Base-by-base conservation (phyloP, 2,113 vertebrate species). In the Hystrix brachyura region DNA sequence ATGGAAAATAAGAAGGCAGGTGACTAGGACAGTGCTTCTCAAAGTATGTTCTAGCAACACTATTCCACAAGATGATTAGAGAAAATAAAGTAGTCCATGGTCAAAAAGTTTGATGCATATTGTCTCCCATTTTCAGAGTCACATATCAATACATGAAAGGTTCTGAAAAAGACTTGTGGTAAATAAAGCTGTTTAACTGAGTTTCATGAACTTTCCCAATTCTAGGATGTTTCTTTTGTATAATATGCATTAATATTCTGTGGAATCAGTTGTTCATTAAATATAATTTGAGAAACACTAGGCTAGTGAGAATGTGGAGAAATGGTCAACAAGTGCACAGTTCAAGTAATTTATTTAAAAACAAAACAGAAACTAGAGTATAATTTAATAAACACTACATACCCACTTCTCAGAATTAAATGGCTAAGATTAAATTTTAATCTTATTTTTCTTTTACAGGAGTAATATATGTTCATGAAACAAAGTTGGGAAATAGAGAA, bases 331-430 rank as follows among this genome's bases (percentile, higher is more conserved):
- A 67, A 57, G 2, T 91, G 46, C 79, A 17, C 38, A 85, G 48
- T 95, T 92, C 76, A 92, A n/a, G 89, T 46, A 79, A 74, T 71
- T 89, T 83, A 92, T 76, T 90, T 80, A 76, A 60, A 93, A 94
- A 76, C 55, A 78, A 89, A 83, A 43, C 32, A 78, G 64, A 82
- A 90, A 86, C 69, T 59, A 87, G 19, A 88, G 79, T 86, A 76
- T 29, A 84, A 91, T 27, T 78, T 72, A 96, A 92, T 19, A 81
- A 64, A 85, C 27, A 79, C n/a, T 53, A 85, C n/a, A 18, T 34
- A 91, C 7, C 46, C 3, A 83, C 7, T 84, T 46, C 53, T 90
- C 76, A 87, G 87, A 86, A 97, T 74, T 82, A 87, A 95, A 94
- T 91, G 18, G 12, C 69, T 88, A 72, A 74, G 32, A 69, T 76